Evolutionary conservation across 2,888 invertebrate genomes (phyloP), one percentile per base, ranked within the genome.

Genomic region (Tricholauxania praeusta): DNA sequence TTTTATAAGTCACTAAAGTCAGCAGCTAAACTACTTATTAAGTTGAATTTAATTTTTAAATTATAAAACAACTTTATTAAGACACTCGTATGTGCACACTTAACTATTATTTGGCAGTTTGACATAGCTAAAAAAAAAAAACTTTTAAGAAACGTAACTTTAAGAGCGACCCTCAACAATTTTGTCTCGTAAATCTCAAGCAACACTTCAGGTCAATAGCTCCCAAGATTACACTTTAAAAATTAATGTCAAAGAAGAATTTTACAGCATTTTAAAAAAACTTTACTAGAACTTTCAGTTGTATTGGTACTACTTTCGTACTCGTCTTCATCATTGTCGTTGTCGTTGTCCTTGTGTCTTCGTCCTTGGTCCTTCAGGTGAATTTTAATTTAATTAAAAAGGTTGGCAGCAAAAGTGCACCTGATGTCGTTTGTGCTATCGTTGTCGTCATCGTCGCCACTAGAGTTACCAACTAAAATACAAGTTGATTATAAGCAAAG

Each of bases 381-480:
- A 84, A 81, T 85, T 83, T 82, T 84, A 84, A 84, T 85, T 84
- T 84, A 84, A 84, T 85, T 84, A 84, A 83, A 84, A 84, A 76
- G 73, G 74, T 75, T 63, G 70, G 10, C 15, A 79, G 82, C 80
- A 75, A 74, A 76, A 69, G 74, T 53, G 65, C 76, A 77, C 73
- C 69, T 68, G 72, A 28, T 55, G 71, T 39, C 22, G 55, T 12
- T 53, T 53, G 12, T 12, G n/a, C 17, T 12, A 53, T 17, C 63
- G 39, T 6, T 19, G 53, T 62, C 62, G 47, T 17, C 39, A n/a
- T 14, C 47, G 39, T 39, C 10, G 39, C 12, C 15, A 14, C 8
- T 59, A 55, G 64, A n/a, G 64, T 65, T 57, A 19, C 57, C 53
- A 63, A 51, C 67, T 49, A 28, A 32, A 22, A 47, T 12, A 57